Evolutionary conservation across 2,797 vertebrate genomes (phyloP).

Genomic region (Orientallactaga sibirica): DNA sequence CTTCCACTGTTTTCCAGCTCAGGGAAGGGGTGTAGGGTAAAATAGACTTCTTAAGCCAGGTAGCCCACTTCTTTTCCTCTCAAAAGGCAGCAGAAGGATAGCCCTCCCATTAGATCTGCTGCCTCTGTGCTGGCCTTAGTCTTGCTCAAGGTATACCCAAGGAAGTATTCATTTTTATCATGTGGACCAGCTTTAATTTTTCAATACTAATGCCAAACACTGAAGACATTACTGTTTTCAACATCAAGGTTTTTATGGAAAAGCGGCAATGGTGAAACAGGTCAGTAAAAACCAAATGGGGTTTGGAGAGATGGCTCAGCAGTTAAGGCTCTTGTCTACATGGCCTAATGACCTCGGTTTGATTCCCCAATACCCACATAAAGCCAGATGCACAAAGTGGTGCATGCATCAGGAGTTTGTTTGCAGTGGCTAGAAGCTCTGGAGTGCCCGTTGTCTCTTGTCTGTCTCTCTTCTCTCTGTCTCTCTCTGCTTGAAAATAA

Average conservation of each 20-base stretch:
- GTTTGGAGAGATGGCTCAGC: neutral
- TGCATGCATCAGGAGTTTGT: no score
- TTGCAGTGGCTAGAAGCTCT: no score
- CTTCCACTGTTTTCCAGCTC: neutral
- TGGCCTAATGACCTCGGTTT: no score
- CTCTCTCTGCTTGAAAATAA: no score
- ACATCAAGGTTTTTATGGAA: neutral
- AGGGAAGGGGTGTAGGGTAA: rapidly evolving
- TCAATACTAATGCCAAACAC: neutral
- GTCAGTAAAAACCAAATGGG: slow-evolving; percentile 26
- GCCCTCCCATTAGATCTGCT: neutral
- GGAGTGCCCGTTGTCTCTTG: no score
- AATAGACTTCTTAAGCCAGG: neutral
- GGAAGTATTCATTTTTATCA: neutral
- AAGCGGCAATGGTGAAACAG: neutral
- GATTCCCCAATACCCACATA: no score
- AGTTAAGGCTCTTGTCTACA: no score
- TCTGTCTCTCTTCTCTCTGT: no score
- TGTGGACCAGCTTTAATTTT: neutral
- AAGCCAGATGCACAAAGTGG: no score
- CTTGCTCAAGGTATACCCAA: rapidly evolving
- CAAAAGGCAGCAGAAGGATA: neutral
- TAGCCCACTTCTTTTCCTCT: neutral
- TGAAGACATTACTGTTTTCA: neutral
- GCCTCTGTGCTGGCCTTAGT: neutral